Percentiles rank a stretch among this genome's conserved stretches.
Evolutionary conservation across 2,888 invertebrate genomes (phyloP).

Genomic region (Ectropis crepuscularia): DNA sequence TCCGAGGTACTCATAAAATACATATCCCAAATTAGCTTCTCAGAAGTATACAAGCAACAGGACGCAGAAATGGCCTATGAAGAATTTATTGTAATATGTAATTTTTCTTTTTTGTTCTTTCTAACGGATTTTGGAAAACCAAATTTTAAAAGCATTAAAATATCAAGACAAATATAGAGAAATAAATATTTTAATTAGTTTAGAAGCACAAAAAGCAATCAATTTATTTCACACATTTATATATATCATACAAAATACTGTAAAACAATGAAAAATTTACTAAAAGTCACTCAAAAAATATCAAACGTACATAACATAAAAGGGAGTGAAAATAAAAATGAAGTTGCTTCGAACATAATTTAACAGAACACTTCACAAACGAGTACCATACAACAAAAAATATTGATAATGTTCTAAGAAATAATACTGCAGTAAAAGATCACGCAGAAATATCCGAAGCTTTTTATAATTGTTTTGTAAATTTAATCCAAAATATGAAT

Average conservation of each 20-base stretch:
- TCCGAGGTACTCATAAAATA: background rate
- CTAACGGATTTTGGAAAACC: background rate
- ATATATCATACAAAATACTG: slow-evolving; percentile 1
- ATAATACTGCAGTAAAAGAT: background rate
- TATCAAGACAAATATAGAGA: background rate
- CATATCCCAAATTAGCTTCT: no score
- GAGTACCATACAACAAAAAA: background rate
- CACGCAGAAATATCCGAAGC: background rate
- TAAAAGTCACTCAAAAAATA: background rate
- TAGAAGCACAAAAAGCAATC: background rate
- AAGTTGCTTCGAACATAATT: background rate
- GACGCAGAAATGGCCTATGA: background rate
- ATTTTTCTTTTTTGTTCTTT: no score
- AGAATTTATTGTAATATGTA: no score
- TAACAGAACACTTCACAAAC: slow-evolving; percentile 5
- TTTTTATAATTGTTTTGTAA: background rate
- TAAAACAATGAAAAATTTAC: background rate
- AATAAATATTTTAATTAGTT: background rate
- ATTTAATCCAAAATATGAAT: background rate
- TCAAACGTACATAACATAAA: slow-evolving; percentile 1
- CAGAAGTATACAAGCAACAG: background rate
- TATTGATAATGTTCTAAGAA: background rate
- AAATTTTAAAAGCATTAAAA: slow-evolving; percentile 2
- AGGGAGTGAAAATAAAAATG: no score
- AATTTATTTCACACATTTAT: background rate